phyloP scores from a whole-genome alignment of 2,113 vertebrate genomes.

The Azemiops feae region DNA sequence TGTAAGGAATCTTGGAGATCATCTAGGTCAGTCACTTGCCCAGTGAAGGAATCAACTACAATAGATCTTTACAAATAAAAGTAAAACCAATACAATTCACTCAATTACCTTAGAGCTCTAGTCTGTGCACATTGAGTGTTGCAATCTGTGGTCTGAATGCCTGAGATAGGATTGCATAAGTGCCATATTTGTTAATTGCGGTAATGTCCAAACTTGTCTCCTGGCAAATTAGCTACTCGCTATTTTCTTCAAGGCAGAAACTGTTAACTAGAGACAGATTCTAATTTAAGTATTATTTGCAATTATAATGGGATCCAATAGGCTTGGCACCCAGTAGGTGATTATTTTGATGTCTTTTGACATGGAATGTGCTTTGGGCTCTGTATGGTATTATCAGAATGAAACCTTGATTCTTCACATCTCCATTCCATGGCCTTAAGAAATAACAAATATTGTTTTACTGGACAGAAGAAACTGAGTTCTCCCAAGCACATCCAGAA shows the following conservation, averaged over 20 bases:
- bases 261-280: background rate
- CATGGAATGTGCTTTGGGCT: constrained; percentile 8
- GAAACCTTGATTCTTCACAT: background rate
- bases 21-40: background rate
- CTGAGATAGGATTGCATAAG: background rate
- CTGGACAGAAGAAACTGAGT: background rate
- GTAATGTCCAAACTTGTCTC: background rate
- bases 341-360: constrained; percentile 14
- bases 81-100: background rate
- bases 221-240: background rate
- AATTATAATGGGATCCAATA: background rate
- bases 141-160: background rate
- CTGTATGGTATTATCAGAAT: background rate
- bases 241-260: constrained; percentile 16
- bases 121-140: background rate
- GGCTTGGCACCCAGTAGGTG: background rate
- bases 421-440: background rate
- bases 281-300: constrained; percentile 20
- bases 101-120: background rate
- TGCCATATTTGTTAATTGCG: background rate
- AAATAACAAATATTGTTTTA: background rate
- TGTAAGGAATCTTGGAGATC: background rate
- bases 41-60: background rate
- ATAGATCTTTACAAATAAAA: background rate
- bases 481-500: background rate